A percentile compares a stretch with the other conserved stretches of the same genome.
Evolutionary conservation across 2,888 invertebrate genomes (phyloP).

Genomic region (Boloria selene): DNA sequence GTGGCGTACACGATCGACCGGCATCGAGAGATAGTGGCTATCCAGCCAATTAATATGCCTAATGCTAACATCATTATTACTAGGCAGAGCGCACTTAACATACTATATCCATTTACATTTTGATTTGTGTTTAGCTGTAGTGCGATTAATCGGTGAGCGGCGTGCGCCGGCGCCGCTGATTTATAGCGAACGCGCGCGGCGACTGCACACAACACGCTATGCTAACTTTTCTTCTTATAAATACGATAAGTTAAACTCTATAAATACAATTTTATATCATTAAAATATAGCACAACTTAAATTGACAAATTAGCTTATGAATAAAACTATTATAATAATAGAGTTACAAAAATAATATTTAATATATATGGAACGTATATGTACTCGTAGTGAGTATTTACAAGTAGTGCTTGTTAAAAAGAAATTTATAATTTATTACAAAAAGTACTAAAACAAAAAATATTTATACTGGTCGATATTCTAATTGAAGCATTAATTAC

Average conservation of each 20-base stretch:
- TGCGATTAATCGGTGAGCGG: conserved; percentile 77
- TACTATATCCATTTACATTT: conserved; percentile 82
- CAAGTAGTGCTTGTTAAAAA: no score
- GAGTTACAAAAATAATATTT: no score
- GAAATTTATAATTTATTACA: no score
- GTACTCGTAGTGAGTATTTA: no score
- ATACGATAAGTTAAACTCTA: background rate
- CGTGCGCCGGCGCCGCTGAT: conserved; percentile 68
- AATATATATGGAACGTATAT: no score
- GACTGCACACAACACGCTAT: conserved; percentile 39
- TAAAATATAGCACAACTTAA: no score
- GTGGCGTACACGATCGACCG: conserved; percentile 62
- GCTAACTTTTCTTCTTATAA: conserved; percentile 14
- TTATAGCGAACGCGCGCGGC: conserved; percentile 57
- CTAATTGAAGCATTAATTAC: conserved; percentile 35
- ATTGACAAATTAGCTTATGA: no score
- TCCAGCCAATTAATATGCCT: conserved; percentile 81
- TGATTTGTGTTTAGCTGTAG: conserved; percentile 78
- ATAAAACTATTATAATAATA: no score
- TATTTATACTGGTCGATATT: conserved; percentile 4
- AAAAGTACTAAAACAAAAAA: background rate
- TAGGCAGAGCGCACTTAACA: conserved; percentile 78
- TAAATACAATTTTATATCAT: no score
- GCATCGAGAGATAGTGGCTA: conserved; percentile 71
- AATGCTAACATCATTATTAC: conserved; percentile 83